Base-by-base conservation (phyloP, 2,113 vertebrate species). In the Gymnobelideus leadbeateri region DNA sequence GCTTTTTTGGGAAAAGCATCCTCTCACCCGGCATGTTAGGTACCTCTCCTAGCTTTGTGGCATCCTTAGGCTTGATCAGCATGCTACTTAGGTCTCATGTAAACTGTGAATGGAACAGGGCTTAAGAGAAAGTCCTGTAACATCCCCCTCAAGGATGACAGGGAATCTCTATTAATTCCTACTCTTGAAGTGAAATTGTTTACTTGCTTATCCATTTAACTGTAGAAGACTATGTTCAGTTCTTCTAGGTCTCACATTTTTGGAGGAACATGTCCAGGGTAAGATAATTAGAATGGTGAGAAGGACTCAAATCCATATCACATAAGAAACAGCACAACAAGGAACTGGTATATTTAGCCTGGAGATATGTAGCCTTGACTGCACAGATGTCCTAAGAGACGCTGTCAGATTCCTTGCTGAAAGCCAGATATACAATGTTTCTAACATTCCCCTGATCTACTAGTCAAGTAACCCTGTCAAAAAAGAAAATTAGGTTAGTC, bases 401-500 rank as follows among this genome's bases (percentile, higher is more conserved):
- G 37, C 68, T 84, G 68, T 84, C 68, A 84, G 37, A 84, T 23
- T 84, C 19, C 68, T 84, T 43, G 68, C n/a, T 21, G 68, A 84
- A 84, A 84, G n/a, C 68, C 68, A 84, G 68, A 84, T 84, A 84
- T 84, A 84, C 68, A 84, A 43, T 43, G 68, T 84, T 43, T 43
- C n/a, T 43, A 84, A 84, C 68, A 43, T 84, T 84, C 68, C 68
- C 68, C 68, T 84, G n/a, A 84, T 84, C 68, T 84, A 8, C 68
- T 84, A 84, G 68, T 84, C n/a, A 84, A 84, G 68, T 84, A 84
- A 84, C 68, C 68, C 68, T 84, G 68, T 84, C 68, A 84, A 84
- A 84, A 84, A 84, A 84, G 68, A 84, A 84, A 84, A 84, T 84
- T 84, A 84, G 68, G 68, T 84, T 84, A 84, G 68, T 84, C 68